A percentile compares a stretch with the other conserved stretches of the same genome.
phyloP scores from a whole-genome alignment of 2,113 vertebrate genomes.

The Neolamprologus kungweensis region DNA sequence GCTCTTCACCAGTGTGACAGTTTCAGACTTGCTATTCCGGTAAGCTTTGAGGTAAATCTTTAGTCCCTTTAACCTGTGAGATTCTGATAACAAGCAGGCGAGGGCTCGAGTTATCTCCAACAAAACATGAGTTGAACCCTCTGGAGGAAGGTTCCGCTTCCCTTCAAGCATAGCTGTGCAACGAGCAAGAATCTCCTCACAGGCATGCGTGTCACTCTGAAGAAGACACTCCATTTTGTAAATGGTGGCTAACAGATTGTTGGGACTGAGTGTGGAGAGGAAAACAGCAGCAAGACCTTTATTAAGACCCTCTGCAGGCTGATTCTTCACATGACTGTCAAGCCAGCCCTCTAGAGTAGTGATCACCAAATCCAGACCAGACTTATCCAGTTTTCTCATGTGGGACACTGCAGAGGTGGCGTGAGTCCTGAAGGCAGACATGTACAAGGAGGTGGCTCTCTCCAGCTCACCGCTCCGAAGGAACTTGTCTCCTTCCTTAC shows the following conservation, averaged over 20 bases:
- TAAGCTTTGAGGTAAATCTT: constrained; percentile 79
- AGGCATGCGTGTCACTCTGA: constrained; percentile 57
- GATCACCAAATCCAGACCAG: constrained; percentile 43
- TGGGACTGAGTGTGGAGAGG: constrained; percentile 77
- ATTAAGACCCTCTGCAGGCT: constrained; percentile 58
- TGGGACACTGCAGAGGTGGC: constrained; percentile 65
- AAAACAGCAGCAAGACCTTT: constrained; percentile 77
- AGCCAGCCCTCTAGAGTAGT: constrained; percentile 77
- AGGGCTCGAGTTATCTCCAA: constrained; percentile 78
- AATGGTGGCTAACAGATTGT: constrained; percentile 72
- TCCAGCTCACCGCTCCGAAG: constrained; percentile 61
- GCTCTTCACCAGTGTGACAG: constrained; percentile 58
- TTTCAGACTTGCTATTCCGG: constrained; percentile 38
- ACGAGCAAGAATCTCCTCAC: constrained; percentile 67
- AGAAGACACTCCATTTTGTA: constrained; percentile 78
- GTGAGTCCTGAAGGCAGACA: constrained; percentile 79
- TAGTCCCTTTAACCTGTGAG: constrained; percentile 41
- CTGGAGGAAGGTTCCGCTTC: neutral
- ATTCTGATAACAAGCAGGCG: constrained; percentile 73
- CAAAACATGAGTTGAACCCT: constrained; percentile 46
- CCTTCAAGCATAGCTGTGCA: constrained; percentile 71
- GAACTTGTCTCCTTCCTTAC: constrained; percentile 72
- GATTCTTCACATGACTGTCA: constrained; percentile 59
- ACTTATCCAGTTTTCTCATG: constrained; percentile 55
- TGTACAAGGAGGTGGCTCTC: constrained; percentile 75